Evolutionary conservation across 1,140 invertebrate species (phyloP), one percentile per base, ranked within the genome.

Genomic region (Ceratoteleas bidentatus): DNA sequence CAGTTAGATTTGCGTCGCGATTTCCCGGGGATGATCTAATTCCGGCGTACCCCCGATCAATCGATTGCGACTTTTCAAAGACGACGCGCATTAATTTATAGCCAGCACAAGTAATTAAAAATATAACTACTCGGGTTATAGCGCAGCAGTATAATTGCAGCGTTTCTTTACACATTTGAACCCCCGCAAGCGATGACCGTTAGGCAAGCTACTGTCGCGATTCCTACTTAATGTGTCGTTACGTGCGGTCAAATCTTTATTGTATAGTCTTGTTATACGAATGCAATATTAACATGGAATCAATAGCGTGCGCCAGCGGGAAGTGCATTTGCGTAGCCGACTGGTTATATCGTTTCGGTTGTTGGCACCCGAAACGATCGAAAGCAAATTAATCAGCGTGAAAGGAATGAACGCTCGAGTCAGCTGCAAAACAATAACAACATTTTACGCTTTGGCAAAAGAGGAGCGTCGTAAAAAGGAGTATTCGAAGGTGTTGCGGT

Each of bases 401-500:
- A 32, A 58, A 50, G n/a, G 11, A 15, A 56, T 56, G 40, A 58
- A 58, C 50, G 50, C 24, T 33, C 0, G 43, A 40, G 16, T 16
- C 40, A 0, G 15, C 38, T 36, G 45, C 60, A 49, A 68, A 76
- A 76, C 73, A 76, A 76, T 68, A 61, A 68, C 47, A 61, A 47
- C 36, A 60, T 76, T 76, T 76, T 61, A 58, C 43, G 45, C 49
- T 52, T 60, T 72, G 60, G 34, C 49, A 52, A 65, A 74, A 74
- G 53, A 69, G 47, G 62, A 74, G 64, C 47, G 57, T 50, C 70
- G 65, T 65, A 81, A 81, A 81, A 69, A 81, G 61, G 49, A 66
- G 68, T 69, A 80, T 65, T 74, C 38, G 73, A 78, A 78, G 78
- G 85, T 85, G 84, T 85, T 85, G 81, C 77, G 78, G 87, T 88